Conservation (phyloP, 2,888 invertebrate genomes). For the Drosophila suboccidentalis region DNA sequence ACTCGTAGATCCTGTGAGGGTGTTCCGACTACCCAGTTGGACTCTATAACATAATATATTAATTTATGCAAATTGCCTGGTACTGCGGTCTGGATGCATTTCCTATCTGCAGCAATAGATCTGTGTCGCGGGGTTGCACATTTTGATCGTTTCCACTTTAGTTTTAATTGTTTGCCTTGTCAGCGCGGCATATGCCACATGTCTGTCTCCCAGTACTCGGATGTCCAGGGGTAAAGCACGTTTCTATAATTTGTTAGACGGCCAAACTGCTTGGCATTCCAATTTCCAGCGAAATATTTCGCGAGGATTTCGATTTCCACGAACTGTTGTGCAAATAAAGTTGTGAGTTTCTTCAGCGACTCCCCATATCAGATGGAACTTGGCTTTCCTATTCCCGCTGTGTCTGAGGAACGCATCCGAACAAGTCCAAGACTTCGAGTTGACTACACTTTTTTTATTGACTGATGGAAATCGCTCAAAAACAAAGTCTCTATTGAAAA, state of each 20-base stretch:
- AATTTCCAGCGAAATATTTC: slow-evolving; percentile 77
- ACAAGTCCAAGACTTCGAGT: slow-evolving; percentile 25
- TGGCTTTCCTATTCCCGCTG: slow-evolving; percentile 66
- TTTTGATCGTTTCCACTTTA: slow-evolving; percentile 85
- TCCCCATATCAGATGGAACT: slow-evolving; percentile 65
- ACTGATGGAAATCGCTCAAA: slow-evolving; percentile 83
- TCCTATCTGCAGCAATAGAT: slow-evolving; percentile 63
- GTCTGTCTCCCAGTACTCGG: not conserved
- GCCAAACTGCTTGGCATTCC: slow-evolving; percentile 48
- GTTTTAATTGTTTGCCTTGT: slow-evolving; percentile 83
- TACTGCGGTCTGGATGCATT: slow-evolving; percentile 48
- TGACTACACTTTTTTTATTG: slow-evolving; percentile 67
- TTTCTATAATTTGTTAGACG: slow-evolving; percentile 63
- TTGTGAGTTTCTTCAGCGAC: slow-evolving; percentile 57
- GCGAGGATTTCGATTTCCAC: slow-evolving; percentile 72
- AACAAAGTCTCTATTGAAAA: slow-evolving; percentile 37
- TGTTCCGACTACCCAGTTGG: slow-evolving; percentile 52
- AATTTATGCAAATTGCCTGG: slow-evolving; percentile 83
- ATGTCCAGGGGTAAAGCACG: slow-evolving; percentile 26
- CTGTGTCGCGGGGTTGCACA: slow-evolving; percentile 63
- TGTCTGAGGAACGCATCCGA: slow-evolving; percentile 36
- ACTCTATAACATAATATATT: slow-evolving; percentile 64
- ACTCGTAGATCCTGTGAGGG: slow-evolving; percentile 45
- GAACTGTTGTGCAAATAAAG: slow-evolving; percentile 75
- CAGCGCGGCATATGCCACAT: slow-evolving; percentile 62